Base-by-base conservation (phyloP, 2,888 invertebrate genomes). In the Aquatica leii region DNA sequence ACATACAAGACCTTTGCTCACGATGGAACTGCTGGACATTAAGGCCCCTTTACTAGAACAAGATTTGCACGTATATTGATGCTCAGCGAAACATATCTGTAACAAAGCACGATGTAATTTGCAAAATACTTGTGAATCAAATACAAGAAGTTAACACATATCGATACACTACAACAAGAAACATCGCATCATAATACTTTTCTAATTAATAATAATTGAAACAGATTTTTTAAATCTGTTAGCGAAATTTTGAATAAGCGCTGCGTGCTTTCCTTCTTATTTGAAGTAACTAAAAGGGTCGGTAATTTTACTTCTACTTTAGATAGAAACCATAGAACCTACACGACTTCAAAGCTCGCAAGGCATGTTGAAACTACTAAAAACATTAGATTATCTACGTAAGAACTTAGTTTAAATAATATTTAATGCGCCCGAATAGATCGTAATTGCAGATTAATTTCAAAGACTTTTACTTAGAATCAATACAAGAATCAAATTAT, bases 1-100 rank as follows among this genome's bases (percentile, higher is more conserved):
- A 77, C 75, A 76, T 76, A 74, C 73, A 68, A 69, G 69, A 71
- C 70, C 69, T 72, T 72, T 71, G 70, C 72, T 70, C 57, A 65
- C 70, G 69, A 65, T 57, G 58, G 55, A 61, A 61, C 65, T 61
- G 52, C 59, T 57, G 52, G 50, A 59, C 60, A 60, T 55, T 48
- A 34, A 31, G 56, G 66, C 66, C 54, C 54, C 69, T 69, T 68
- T 61, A 65, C 67, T 65, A 57, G 59, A 65, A 18, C 37, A 54
- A 24, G 34, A 56, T 17, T 60, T 57, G 12, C 21, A 56, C 64
- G 64, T 59, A 59, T 37, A 21, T 24, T 20, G 12, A 49, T 41
- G 20, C n/a, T 41, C 12, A 41, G 17, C 12, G 40, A 24, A 54
- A 40, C 40, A 54, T 21, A 50, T 50, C 31, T 46, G 46, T 20